These are phyloP conservation scores for Drosophila bocqueti DNA, from an alignment of 1,140 invertebrate genomes.

Conservation along the genomic window DNA sequence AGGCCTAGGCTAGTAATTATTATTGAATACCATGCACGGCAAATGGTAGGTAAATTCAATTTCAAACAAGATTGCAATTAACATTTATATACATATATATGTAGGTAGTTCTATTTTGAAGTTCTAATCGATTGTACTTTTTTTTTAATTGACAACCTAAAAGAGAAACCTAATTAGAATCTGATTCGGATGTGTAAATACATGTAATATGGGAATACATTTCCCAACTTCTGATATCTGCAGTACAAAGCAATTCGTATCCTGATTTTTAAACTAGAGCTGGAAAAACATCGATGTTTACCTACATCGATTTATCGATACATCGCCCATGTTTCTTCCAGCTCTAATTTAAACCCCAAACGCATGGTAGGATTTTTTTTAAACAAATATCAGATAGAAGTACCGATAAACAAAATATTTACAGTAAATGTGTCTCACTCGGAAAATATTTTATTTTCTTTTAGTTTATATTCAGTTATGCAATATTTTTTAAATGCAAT, in stretches of 20 bases:
- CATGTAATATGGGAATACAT: conserved; percentile 1
- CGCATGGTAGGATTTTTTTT: neutral
- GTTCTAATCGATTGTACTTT: neutral
- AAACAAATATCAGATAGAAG: neutral
- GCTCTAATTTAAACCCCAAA: too few relatives aligned
- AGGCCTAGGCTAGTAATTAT: neutral
- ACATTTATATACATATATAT: conserved; percentile 12
- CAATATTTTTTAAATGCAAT: conserved; percentile 6
- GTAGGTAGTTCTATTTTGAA: conserved; percentile 30
- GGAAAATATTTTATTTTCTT: neutral
- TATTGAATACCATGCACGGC: conserved; percentile 69
- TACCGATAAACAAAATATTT: neutral
- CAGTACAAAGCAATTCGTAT: conserved; percentile 14
- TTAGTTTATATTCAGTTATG: conserved; percentile 3
- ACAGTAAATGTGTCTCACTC: neutral
- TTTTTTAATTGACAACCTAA: conserved; percentile 9
- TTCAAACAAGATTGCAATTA: conserved; percentile 1
- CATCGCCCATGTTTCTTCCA: too few relatives aligned
- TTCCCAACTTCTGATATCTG: neutral
- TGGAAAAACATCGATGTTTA: too few relatives aligned
- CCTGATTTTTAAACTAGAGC: neutral
- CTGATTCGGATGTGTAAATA: conserved; percentile 4
- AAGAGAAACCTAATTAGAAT: neutral
- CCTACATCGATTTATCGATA: too few relatives aligned
- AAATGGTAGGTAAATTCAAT: conserved; percentile 35